phyloP scores from a whole-genome alignment of 1,140 invertebrate species.

The Drosophila novamexicana region DNA sequence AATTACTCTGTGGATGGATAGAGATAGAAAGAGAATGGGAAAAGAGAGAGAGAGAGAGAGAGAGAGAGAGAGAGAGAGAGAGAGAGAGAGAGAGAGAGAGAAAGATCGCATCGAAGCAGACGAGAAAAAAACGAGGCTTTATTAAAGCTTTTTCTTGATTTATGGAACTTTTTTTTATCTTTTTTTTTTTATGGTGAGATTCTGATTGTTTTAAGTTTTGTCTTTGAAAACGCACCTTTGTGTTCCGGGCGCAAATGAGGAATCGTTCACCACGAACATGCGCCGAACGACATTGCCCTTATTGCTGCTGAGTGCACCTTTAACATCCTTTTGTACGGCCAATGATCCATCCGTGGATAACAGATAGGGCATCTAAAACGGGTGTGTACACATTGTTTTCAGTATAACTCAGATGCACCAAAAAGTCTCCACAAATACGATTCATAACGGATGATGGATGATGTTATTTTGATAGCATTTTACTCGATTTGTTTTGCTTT shows the following conservation, averaged over 20 bases:
- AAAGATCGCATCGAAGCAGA: conserved; percentile 44
- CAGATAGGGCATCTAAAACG: conserved; percentile 83
- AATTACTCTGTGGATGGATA: conserved; percentile 69
- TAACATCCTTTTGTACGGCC: conserved; percentile 84
- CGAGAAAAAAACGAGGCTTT: conserved; percentile 46
- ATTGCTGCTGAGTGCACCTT: conserved; percentile 75
- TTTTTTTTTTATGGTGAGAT: conserved; percentile 11
- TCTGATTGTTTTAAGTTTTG: conserved; percentile 5
- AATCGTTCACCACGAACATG: conserved; percentile 84
- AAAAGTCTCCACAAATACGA: conserved; percentile 10
- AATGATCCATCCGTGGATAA: conserved; percentile 83
- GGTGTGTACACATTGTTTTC: conserved; percentile 52
- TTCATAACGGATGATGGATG: conserved; percentile 28
- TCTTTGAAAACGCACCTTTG: conserved; percentile 73
- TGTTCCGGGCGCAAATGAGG: conserved; percentile 76
- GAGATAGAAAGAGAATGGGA: conserved; percentile 12
- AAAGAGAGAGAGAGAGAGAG: conserved; percentile 24
- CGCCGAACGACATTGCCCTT: conserved; percentile 83
- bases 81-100: conserved; percentile 27
- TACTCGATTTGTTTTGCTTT: conserved; percentile 29
- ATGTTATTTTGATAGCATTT: conserved; percentile 12
- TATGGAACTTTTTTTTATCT: conserved; percentile 7
- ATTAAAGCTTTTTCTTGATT: conserved; percentile 34
- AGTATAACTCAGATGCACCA: conserved; percentile 16
- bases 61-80: conserved; percentile 28